Conservation (phyloP, 2,888 invertebrate genomes). For the Cylindroiulus punctatus region DNA sequence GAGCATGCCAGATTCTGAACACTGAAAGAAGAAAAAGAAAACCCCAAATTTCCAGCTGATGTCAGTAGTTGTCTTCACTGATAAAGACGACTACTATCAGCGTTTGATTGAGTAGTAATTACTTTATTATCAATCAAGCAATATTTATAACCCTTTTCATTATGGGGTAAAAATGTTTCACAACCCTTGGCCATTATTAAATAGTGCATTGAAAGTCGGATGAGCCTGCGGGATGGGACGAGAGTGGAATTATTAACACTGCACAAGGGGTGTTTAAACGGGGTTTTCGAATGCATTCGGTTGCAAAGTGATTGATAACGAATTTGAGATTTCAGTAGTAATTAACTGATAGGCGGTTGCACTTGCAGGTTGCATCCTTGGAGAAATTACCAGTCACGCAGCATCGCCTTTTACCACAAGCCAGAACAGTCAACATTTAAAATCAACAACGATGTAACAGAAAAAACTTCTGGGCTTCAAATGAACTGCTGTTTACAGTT, state of each 20-base stretch:
- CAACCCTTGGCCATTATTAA: background rate
- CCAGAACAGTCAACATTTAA: too few relatives aligned
- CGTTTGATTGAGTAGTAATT: background rate
- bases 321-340: background rate
- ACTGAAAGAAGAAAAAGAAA: background rate
- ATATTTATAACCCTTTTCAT: constrained; percentile 18
- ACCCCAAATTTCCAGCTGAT: background rate
- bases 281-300: background rate
- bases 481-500: too few relatives aligned
- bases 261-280: background rate
- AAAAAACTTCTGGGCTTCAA: too few relatives aligned
- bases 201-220: background rate
- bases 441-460: too few relatives aligned
- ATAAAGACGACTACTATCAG: background rate
- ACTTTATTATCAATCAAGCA: constrained; percentile 18
- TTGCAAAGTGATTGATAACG: background rate
- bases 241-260: background rate
- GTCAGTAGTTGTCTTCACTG: background rate
- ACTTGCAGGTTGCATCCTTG: too few relatives aligned
- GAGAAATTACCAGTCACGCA: too few relatives aligned
- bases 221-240: background rate
- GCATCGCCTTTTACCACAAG: too few relatives aligned
- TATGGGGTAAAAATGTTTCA: background rate
- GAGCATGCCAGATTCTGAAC: background rate
- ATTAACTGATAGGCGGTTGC: too few relatives aligned